These are phyloP conservation scores for Tortrix viridana DNA, from an alignment of 2,888 invertebrate genomes.

Conservation along the genomic window DNA sequence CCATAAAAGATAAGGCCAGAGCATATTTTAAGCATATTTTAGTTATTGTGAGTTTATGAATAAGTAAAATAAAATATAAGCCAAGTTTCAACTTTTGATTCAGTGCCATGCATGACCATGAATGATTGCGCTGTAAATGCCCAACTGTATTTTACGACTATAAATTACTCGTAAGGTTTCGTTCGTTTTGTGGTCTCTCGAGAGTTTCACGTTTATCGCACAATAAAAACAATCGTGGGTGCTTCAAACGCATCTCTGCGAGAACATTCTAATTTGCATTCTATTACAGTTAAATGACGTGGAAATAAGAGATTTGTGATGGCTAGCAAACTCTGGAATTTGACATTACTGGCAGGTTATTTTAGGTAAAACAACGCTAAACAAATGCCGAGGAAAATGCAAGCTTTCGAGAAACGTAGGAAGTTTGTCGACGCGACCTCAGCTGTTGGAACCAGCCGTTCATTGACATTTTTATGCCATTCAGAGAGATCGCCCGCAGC, in stretches of 20 bases:
- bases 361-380: too few species aligned
- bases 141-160: constrained; percentile 24
- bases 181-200: constrained; percentile 2
- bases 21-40: too few species aligned
- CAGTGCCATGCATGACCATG: not conserved
- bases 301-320: not conserved
- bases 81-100: not conserved
- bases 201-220: constrained; percentile 19
- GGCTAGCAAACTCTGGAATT: too few species aligned
- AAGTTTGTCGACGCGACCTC: not conserved
- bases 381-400: too few species aligned
- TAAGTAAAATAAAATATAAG: not conserved
- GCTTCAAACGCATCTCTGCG: constrained; percentile 5
- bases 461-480: constrained; percentile 14
- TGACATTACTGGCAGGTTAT: too few species aligned
- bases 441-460: not conserved
- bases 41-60: too few species aligned
- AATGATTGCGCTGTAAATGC: constrained; percentile 21
- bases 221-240: constrained; percentile 28
- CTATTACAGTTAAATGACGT: not conserved
- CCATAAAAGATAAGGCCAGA: too few species aligned
- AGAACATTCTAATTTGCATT: not conserved
- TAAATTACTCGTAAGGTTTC: constrained; percentile 27
- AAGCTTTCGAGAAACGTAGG: too few species aligned
- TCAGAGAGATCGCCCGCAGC: not conserved